Evolutionary conservation across 2,888 invertebrate species (phyloP), one percentile per base, ranked within the genome.

Genomic region (Chloromyia formosa): DNA sequence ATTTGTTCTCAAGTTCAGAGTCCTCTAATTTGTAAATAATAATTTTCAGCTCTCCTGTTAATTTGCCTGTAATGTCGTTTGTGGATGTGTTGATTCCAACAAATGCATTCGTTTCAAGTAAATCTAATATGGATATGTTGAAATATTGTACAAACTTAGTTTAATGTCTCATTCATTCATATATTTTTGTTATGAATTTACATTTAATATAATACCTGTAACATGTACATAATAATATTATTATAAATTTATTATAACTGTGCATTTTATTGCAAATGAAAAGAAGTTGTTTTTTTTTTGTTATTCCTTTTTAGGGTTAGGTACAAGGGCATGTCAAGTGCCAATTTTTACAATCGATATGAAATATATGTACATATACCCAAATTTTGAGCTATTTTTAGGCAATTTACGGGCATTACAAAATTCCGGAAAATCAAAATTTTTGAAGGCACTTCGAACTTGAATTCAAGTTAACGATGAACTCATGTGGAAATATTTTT

Each of bases 151-250:
- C 49, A 56, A 69, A 56, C 53, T 45, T 69, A 54, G 20, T 68
- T 68, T 49, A 68, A 14, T 35, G 27, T 35, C 27, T 53, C 23
- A 68, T 42, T 53, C 53, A 54, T 56, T 56, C 54, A 69, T 69
- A 69, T 69, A 69, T 69, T 69, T 69, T 69, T 69, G 69, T 69
- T 68, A 68, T 49, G 16, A 69, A 69, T 69, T 64, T 64, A 69
- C 54, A 69, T 69, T 69, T 18, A 53, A 69, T 53, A 68, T 40
- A 23, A 69, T 69, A 56, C n/a, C 23, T 60, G 23, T 60, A 60
- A 64, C 42, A 18, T 64, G 45, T 42, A 64, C 40, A 42, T 64
- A 64, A 16, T 22, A 69, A 69, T 16, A 27, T n/a, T 69, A 54
- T 20, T 69, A 69, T 16, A 53, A 69, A 69, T 69, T 56, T 42